A percentile compares a stretch with the other conserved stretches of the same genome.
These are phyloP conservation scores for Mus pahari DNA, from an alignment of 2,113 vertebrate species.

Conservation along the genomic window DNA sequence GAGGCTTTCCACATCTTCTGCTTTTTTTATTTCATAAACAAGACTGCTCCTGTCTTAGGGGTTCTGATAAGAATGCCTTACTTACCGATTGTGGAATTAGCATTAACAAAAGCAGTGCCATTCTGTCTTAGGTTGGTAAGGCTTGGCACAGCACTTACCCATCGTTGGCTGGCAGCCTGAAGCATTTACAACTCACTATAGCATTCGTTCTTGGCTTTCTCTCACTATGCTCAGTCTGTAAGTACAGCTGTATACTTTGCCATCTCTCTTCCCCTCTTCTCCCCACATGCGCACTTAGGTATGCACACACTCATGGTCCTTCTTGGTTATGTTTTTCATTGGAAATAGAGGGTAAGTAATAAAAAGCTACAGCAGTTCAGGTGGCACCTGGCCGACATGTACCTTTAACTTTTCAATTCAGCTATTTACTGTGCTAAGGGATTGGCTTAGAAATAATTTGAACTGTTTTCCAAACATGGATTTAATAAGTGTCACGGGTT, in stretches of 20 bases:
- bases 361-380: neutral
- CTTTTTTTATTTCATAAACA: too few species aligned
- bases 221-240: neutral
- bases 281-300: fast-evolving
- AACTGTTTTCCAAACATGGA: neutral
- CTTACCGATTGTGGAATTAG: too few species aligned
- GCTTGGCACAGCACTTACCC: too few species aligned
- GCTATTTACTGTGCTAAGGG: constrained; percentile 35
- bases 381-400: neutral
- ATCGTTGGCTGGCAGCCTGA: too few species aligned
- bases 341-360: neutral
- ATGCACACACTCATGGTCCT: neutral
- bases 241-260: neutral
- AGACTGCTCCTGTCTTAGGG: too few species aligned
- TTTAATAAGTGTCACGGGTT: constrained; percentile 29
- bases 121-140: too few species aligned
- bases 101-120: too few species aligned
- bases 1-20: too few species aligned
- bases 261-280: neutral
- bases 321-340: neutral
- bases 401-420: constrained; percentile 29
- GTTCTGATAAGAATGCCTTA: too few species aligned
- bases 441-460: constrained; percentile 33
- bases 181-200: neutral
- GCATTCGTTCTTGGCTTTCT: neutral